Evolutionary conservation across 2,888 invertebrate species (phyloP).

Genomic region (Hyposoter dolosus): DNA sequence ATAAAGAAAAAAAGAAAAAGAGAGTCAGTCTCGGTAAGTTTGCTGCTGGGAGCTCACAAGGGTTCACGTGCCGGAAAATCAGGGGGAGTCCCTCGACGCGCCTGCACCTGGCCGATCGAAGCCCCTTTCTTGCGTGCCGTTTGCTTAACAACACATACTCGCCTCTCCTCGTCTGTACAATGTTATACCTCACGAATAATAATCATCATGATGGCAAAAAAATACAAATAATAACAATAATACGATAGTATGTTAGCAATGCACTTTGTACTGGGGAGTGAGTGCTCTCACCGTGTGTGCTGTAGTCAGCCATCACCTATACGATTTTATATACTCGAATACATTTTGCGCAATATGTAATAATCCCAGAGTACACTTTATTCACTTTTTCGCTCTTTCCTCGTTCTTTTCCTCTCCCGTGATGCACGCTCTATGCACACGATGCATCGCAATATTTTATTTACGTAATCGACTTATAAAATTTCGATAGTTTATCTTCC

Average conservation of each 20-base stretch:
- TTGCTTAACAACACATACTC: slow-evolving; percentile 40
- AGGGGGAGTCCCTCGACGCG: slow-evolving; percentile 78
- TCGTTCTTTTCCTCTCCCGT: background rate
- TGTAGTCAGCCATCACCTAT: slow-evolving; percentile 38
- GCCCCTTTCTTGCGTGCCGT: slow-evolving; percentile 70
- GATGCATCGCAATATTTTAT: slow-evolving; percentile 34
- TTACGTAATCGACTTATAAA: slow-evolving; percentile 25
- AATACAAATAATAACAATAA: slow-evolving; percentile 42
- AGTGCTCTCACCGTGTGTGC: slow-evolving; percentile 39
- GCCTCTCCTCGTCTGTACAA: slow-evolving; percentile 46
- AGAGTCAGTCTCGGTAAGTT: slow-evolving; percentile 42
- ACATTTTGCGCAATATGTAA: slow-evolving; percentile 55
- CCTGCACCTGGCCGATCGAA: slow-evolving; percentile 78
- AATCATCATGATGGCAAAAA: slow-evolving; percentile 30
- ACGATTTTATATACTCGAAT: background rate
- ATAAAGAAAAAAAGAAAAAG: slow-evolving; percentile 35
- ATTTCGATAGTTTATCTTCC: slow-evolving; percentile 6
- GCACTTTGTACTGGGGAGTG: slow-evolving; percentile 10
- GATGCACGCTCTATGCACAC: background rate
- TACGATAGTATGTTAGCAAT: slow-evolving; percentile 52
- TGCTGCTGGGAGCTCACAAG: slow-evolving; percentile 62
- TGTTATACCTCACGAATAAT: slow-evolving; percentile 51
- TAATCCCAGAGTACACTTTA: slow-evolving; percentile 16
- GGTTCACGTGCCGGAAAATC: slow-evolving; percentile 80
- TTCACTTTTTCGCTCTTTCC: slow-evolving; percentile 1